A percentile compares a stretch with the other conserved stretches of the same genome.
Conservation (phyloP, 2,888 invertebrate species). For the Ellobium chinense region DNA sequence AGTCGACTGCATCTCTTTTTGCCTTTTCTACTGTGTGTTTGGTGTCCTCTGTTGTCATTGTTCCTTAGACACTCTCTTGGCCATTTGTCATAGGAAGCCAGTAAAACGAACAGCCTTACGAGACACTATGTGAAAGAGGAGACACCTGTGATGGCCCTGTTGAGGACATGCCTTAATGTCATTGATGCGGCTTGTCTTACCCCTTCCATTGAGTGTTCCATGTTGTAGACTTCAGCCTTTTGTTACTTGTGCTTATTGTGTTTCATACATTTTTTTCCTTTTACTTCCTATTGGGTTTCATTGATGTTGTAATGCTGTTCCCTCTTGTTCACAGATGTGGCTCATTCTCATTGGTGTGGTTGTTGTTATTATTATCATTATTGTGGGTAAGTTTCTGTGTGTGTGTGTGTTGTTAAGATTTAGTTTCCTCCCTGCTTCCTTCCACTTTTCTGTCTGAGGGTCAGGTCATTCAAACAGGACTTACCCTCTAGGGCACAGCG, state of each 20-base stretch:
- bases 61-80: too few species aligned
- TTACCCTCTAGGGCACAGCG: too few species aligned
- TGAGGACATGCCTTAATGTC: too few species aligned
- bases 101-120: too few species aligned
- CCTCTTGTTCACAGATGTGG: conserved; percentile 32
- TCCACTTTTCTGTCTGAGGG: too few species aligned
- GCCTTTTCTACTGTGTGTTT: background rate
- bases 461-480: too few species aligned
- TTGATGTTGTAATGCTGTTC: conserved; percentile 10
- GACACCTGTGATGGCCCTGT: too few species aligned
- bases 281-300: background rate
- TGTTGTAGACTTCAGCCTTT: background rate
- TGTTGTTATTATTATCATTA: conserved; percentile 39
- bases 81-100: too few species aligned
- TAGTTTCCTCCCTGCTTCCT: too few species aligned
- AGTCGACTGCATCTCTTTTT: too few species aligned
- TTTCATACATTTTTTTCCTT: background rate
- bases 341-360: conserved; percentile 31
- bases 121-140: background rate
- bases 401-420: too few species aligned
- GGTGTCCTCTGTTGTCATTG: background rate
- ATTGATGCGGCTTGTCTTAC: too few species aligned
- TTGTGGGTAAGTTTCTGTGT: conserved; percentile 31
- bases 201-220: background rate
- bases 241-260: background rate